Base-by-base conservation (phyloP, 2,113 vertebrate genomes). In the Scatophagus argus region DNA sequence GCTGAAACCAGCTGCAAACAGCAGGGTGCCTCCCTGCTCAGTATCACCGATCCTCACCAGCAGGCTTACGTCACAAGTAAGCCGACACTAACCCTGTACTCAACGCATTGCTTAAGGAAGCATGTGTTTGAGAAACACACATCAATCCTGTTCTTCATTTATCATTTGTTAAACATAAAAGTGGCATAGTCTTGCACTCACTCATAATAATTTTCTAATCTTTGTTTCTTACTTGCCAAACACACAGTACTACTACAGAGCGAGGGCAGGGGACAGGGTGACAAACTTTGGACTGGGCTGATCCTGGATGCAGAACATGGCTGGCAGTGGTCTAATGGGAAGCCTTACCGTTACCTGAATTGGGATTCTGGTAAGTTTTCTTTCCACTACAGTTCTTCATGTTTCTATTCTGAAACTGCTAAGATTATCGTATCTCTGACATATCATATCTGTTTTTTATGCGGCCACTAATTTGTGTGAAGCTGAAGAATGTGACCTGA, bases 1-100 rank as follows among this genome's bases (percentile, higher is more conserved):
- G 97, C 97, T 13, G 94, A 96, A 67, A 94, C 86, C 88, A 97
- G 97, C 89, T 98, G 97, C 75, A 95, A 94, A 12, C 96, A 98
- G 41, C 96, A 97, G 83, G 79, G 86, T 0, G 93, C 94, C 0
- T 93, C 95, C 0, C 88, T 98, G 61, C 19, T 96, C 75, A 96
- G 96, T 58, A 84, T 98, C 87, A 94, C 93, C 0, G 95, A 97
- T 61, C 74, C 96, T 52, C 94, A 96, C 0, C 94, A 97, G 62
- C 95, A 97, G 90, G 94, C 93, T 1, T 96, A 94, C 49, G 47
- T 98, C 27, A 87, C 95, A 94, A 96, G 97, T 97, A 55, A 31
- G 94, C 59, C 7, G 3, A 21, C 23, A 44, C 21, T 49, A 23
- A 23, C 54, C 32, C 44, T 43, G 9, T 25, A 9, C 0, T 67